Conservation (phyloP, 2,113 vertebrate genomes). For the Gorsachius goisagi region DNA sequence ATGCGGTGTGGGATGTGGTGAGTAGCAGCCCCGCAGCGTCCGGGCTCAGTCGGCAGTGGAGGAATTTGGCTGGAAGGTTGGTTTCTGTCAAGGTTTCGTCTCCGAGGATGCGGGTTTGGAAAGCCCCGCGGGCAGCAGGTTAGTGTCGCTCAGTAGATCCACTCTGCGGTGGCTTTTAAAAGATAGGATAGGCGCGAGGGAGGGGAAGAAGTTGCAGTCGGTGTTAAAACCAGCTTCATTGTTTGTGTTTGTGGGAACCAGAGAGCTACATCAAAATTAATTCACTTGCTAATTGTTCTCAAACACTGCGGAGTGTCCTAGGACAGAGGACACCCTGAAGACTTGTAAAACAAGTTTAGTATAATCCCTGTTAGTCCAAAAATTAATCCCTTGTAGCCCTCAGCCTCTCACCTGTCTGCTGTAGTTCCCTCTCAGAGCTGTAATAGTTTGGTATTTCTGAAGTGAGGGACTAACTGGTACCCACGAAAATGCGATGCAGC, state of each 20-base stretch:
- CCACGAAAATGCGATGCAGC: not conserved
- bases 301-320: not conserved
- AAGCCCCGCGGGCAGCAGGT: not conserved
- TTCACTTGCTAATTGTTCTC: not conserved
- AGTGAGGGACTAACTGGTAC: not conserved
- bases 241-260: not conserved
- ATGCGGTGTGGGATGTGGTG: not conserved
- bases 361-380: not conserved
- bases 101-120: constrained; percentile 13
- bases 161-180: not conserved
- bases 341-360: not conserved
- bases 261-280: not conserved
- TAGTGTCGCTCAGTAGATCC: not conserved
- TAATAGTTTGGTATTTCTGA: not conserved
- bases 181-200: not conserved
- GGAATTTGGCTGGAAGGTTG: not conserved
- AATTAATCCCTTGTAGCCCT: not conserved
- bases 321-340: not conserved
- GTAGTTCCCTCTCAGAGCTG: not conserved
- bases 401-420: not conserved
- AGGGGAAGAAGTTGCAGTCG: not conserved
- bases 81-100: not conserved
- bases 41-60: not conserved
- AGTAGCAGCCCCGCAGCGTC: not conserved
- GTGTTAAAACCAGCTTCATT: not conserved